Evolutionary conservation across 2,797 vertebrate genomes (phyloP).

Genomic region (Neostethus bicornis): DNA sequence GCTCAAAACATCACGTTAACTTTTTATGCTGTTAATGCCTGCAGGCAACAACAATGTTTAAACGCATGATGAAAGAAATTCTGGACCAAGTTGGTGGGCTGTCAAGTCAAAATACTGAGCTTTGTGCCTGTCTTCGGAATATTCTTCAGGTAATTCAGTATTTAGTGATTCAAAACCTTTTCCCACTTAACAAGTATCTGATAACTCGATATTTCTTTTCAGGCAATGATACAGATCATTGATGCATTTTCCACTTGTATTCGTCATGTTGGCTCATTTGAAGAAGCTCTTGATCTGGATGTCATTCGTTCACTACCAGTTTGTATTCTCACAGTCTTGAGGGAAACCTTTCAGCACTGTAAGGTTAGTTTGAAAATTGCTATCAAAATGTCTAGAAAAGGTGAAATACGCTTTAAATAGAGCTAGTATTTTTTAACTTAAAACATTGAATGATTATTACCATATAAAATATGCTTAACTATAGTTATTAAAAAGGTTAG

Average conservation of each 20-base stretch:
- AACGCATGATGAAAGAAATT: slow-evolving; percentile 86
- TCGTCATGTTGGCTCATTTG: slow-evolving; percentile 79
- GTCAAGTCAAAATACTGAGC: slow-evolving; percentile 86
- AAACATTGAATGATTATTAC: too few relatives aligned
- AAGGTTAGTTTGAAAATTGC: slow-evolving; percentile 62
- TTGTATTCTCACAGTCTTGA: slow-evolving; percentile 85
- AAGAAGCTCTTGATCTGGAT: slow-evolving; percentile 75
- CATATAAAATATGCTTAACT: too few relatives aligned
- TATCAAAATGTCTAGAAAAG: too few relatives aligned
- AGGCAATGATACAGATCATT: slow-evolving; percentile 87
- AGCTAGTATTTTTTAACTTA: too few relatives aligned
- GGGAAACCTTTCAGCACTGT: slow-evolving; percentile 89
- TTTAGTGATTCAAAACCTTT: neutral
- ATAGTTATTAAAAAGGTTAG: too few relatives aligned
- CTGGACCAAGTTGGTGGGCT: slow-evolving; percentile 82
- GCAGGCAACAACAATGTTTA: slow-evolving; percentile 86
- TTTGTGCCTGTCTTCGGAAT: slow-evolving; percentile 82
- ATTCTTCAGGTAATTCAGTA: slow-evolving; percentile 78
- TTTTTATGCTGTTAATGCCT: slow-evolving; percentile 23
- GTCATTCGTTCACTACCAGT: slow-evolving; percentile 85
- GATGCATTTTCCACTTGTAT: slow-evolving; percentile 83
- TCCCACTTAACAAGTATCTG: neutral
- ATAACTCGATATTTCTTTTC: slow-evolving; percentile 26
- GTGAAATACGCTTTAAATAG: too few relatives aligned
- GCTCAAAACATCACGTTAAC: too few relatives aligned